These are phyloP conservation scores for Drosophila mimica DNA, from an alignment of 2,888 invertebrate genomes.

Conservation along the genomic window DNA sequence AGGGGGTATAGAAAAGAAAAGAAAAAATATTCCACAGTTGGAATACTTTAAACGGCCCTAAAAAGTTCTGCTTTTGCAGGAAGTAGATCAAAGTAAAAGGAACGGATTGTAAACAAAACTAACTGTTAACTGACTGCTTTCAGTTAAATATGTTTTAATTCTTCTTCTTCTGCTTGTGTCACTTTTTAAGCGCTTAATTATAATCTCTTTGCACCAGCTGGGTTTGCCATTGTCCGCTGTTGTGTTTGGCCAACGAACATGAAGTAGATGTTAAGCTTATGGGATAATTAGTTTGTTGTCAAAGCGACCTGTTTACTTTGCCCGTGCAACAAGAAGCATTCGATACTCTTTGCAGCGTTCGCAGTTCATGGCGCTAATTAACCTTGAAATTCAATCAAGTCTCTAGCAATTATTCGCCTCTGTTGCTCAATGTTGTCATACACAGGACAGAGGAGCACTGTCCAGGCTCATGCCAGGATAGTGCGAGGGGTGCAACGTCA, in stretches of 20 bases:
- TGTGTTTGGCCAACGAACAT: background rate
- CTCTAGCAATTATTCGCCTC: slow-evolving; percentile 55
- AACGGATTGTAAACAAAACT: background rate
- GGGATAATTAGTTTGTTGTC: background rate
- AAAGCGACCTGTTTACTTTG: slow-evolving; percentile 24
- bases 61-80: background rate
- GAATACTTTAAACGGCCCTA: background rate
- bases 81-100: background rate
- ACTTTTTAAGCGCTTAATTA: background rate
- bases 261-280: slow-evolving; percentile 3
- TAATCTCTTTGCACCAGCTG: slow-evolving; percentile 1
- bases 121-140: too few species aligned
- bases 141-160: background rate
- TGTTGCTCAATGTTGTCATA: slow-evolving; percentile 6
- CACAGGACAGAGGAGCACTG: background rate
- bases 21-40: too few species aligned
- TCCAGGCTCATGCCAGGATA: slow-evolving; percentile 29
- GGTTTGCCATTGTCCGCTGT: background rate
- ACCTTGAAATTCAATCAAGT: slow-evolving; percentile 77
- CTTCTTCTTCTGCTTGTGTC: background rate
- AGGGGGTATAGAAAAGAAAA: background rate
- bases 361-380: slow-evolving; percentile 55
- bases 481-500: slow-evolving; percentile 1
- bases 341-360: slow-evolving; percentile 1
- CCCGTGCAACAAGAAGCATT: slow-evolving; percentile 14